phyloP scores from a whole-genome alignment of 2,888 invertebrate genomes.

The Automeris io region DNA sequence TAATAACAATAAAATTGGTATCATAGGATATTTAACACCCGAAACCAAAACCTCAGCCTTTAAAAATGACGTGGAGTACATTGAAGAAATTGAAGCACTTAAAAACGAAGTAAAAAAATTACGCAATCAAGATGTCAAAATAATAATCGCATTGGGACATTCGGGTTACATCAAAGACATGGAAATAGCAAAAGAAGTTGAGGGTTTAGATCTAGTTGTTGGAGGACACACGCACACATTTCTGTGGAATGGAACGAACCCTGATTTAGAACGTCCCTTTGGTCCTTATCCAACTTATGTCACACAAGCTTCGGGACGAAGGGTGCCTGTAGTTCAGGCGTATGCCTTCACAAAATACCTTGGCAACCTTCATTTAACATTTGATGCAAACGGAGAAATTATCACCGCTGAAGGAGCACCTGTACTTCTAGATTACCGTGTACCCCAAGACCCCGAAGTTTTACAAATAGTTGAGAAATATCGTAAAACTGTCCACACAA shows the following conservation, averaged over 20 bases:
- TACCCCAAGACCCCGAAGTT: slow-evolving; percentile 82
- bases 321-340: slow-evolving; percentile 91
- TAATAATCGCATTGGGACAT: slow-evolving; percentile 93
- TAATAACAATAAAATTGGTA: slow-evolving; percentile 81
- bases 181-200: slow-evolving; percentile 85
- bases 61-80: slow-evolving; percentile 75
- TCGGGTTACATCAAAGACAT: slow-evolving; percentile 87
- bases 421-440: slow-evolving; percentile 80
- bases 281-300: slow-evolving; percentile 89
- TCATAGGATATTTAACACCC: slow-evolving; percentile 92
- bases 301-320: slow-evolving; percentile 81
- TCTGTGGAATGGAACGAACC: slow-evolving; percentile 85
- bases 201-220: slow-evolving; percentile 89
- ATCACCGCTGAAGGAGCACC: slow-evolving; percentile 82
- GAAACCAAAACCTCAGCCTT: slow-evolving; percentile 81
- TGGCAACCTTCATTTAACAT: slow-evolving; percentile 84
- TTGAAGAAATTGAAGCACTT: slow-evolving; percentile 83
- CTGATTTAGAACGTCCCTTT: slow-evolving; percentile 81
- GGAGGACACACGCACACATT: slow-evolving; percentile 96
- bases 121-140: slow-evolving; percentile 81
- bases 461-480: slow-evolving; percentile 78
- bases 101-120: slow-evolving; percentile 80
- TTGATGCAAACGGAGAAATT: slow-evolving; percentile 84
- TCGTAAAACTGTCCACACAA: slow-evolving; percentile 66
- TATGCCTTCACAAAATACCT: slow-evolving; percentile 95